These are phyloP conservation scores for Drosophila macrothrix DNA, from an alignment of 2,888 invertebrate species.

Conservation along the genomic window DNA sequence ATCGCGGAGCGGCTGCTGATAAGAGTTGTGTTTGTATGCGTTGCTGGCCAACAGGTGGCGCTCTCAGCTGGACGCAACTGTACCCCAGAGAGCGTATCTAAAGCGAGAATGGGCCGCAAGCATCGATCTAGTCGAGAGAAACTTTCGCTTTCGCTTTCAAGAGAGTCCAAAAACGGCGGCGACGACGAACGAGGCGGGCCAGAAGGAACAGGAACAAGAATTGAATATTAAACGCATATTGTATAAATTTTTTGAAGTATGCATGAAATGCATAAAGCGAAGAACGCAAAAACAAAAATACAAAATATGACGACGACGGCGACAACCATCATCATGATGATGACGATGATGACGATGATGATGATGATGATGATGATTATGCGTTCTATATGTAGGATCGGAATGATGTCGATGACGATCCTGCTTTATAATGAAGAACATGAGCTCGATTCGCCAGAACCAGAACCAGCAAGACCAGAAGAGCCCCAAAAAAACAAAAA, in stretches of 20 bases:
- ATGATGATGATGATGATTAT: constrained; percentile 40
- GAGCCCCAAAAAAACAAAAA: constrained; percentile 56
- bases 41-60: constrained; percentile 36
- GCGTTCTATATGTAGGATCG: constrained; percentile 23
- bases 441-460: constrained; percentile 69
- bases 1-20: constrained; percentile 14
- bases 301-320: constrained; percentile 37
- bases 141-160: constrained; percentile 50
- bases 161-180: background rate
- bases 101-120: constrained; percentile 6
- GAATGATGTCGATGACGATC: constrained; percentile 50
- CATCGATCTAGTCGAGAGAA: constrained; percentile 29
- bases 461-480: constrained; percentile 43
- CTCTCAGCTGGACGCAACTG: constrained; percentile 34
- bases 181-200: constrained; percentile 9
- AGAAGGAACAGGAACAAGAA: constrained; percentile 61
- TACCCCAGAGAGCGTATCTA: constrained; percentile 18
- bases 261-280: constrained; percentile 74
- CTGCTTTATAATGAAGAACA: constrained; percentile 75
- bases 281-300: constrained; percentile 54
- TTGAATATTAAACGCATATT: constrained; percentile 72
- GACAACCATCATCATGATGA: constrained; percentile 24
- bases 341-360: constrained; percentile 35
- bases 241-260: constrained; percentile 63
- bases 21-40: background rate